Conservation (phyloP, 2,888 invertebrate species). For the Dusona sp. region DNA sequence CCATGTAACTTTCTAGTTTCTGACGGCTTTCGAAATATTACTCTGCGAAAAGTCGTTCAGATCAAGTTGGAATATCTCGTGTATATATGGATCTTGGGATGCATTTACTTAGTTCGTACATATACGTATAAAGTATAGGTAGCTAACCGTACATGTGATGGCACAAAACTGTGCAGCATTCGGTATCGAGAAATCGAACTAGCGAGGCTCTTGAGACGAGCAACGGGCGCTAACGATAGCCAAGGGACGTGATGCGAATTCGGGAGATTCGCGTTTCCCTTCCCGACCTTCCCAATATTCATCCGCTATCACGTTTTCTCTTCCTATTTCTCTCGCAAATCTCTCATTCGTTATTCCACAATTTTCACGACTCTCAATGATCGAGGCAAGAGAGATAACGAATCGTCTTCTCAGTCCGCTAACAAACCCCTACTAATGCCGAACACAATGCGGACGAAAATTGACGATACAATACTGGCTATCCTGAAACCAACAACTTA, state of each 20-base stretch:
- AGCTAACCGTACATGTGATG: constrained; percentile 43
- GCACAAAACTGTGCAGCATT: constrained; percentile 35
- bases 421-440: constrained; percentile 62
- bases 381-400: constrained; percentile 51
- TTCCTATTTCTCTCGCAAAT: constrained; percentile 6
- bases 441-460: constrained; percentile 50
- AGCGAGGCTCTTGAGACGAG: constrained; percentile 64
- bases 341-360: constrained; percentile 41
- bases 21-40: constrained; percentile 1
- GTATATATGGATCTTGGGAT: constrained; percentile 7
- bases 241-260: constrained; percentile 78
- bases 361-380: constrained; percentile 49
- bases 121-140: constrained; percentile 46
- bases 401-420: constrained; percentile 56
- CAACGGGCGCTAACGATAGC: constrained; percentile 77
- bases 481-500: constrained; percentile 8
- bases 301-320: neutral
- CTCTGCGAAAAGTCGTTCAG: constrained; percentile 9
- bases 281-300: constrained; percentile 34
- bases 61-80: neutral
- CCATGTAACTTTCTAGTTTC: neutral
- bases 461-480: constrained; percentile 42
- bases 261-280: constrained; percentile 70
- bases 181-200: constrained; percentile 66
- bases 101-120: constrained; percentile 36